Evolutionary conservation across 2,113 vertebrate species (phyloP).

Genomic region (Siniperca chuatsi): DNA sequence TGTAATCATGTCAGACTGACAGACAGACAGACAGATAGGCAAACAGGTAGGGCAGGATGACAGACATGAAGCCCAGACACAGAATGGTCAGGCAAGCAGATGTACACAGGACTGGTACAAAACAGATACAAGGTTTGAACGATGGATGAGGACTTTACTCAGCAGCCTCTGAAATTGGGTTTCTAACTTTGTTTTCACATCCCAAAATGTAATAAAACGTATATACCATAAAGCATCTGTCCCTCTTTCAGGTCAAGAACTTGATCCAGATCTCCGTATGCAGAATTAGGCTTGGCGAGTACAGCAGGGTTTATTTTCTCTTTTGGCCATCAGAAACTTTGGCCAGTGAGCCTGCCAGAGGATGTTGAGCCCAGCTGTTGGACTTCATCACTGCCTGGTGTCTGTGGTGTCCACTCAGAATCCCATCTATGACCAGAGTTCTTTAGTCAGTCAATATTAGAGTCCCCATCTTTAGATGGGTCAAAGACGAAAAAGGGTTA

Average conservation of each 20-base stretch:
- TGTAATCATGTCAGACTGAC: conserved; percentile 47
- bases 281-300: not conserved
- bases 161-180: not conserved
- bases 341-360: conserved; percentile 5
- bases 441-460: not conserved
- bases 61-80: conserved; percentile 19
- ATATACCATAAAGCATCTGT: not conserved
- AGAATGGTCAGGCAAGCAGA: conserved; percentile 18
- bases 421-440: not conserved
- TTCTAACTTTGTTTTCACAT: not conserved
- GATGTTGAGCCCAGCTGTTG: conserved; percentile 30
- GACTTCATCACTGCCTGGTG: conserved; percentile 11
- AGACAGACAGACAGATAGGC: conserved; percentile 33
- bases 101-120: conserved; percentile 6
- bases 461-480: not conserved
- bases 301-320: conserved; percentile 20
- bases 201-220: not conserved
- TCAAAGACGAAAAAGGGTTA: too few relatives aligned
- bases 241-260: conserved; percentile 2
- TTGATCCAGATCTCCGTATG: not conserved
- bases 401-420: not conserved
- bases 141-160: not conserved
- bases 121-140: conserved; percentile 12
- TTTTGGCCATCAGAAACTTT: conserved; percentile 2
- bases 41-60: conserved; percentile 36